Percentiles rank a stretch among this genome's conserved stretches.
Conservation (phyloP, 2,797 vertebrate genomes). For the Myotis vivesi region DNA sequence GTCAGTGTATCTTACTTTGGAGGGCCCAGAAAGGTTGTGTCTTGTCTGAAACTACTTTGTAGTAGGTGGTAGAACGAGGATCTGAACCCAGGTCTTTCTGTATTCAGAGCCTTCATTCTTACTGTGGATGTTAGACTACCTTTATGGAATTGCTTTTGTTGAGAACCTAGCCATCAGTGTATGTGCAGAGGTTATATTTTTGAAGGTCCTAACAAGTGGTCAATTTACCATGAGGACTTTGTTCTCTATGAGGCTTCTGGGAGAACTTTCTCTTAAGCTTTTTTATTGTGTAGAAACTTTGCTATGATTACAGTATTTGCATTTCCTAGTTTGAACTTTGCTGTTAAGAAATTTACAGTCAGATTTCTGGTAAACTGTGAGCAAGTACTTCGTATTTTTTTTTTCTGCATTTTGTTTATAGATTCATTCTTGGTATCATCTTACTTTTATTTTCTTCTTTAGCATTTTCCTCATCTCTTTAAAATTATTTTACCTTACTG, state of each 20-base stretch:
- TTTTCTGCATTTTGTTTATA: not conserved
- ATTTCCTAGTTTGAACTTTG: slow-evolving; percentile 27
- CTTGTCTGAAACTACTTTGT: not conserved
- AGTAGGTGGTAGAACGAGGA: not conserved
- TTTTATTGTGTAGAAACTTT: not conserved
- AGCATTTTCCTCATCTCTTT: not conserved
- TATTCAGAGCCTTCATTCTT: not conserved
- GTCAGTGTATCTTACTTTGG: not conserved
- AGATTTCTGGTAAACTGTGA: slow-evolving; percentile 1
- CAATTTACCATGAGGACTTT: not conserved
- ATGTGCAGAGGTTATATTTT: slow-evolving; percentile 6
- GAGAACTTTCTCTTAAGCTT: not conserved
- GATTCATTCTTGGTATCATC: not conserved
- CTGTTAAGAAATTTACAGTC: not conserved
- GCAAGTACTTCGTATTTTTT: not conserved
- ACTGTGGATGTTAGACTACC: not conserved
- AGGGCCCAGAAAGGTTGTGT: not conserved
- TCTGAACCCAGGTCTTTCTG: not conserved
- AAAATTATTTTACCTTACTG: not conserved
- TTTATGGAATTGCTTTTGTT: not conserved
- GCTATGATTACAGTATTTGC: not conserved
- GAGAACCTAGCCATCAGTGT: not conserved
- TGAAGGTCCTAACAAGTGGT: not conserved
- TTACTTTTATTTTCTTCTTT: not conserved
- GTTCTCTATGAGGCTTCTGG: not conserved